A percentile compares a stretch with the other conserved stretches of the same genome.
Conservation (phyloP, 2,888 invertebrate genomes). For the Chirona hameri region DNA sequence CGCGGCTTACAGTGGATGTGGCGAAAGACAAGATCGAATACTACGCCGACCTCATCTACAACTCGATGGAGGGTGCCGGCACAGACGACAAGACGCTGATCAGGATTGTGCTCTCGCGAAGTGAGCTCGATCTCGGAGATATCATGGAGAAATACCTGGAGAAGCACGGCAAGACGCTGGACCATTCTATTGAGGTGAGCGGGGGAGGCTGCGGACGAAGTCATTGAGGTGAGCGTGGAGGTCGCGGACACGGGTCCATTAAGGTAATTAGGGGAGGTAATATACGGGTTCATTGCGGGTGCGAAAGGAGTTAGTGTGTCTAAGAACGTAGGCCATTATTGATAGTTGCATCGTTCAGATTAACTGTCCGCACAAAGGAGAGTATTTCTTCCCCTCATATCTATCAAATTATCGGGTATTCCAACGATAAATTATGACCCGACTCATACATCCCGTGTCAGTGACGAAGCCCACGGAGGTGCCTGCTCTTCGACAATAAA, state of each 20-base stretch:
- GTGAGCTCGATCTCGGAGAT: constrained; percentile 38
- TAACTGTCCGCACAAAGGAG: no score
- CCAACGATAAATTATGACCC: background rate
- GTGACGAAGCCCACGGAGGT: no score
- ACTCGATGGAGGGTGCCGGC: constrained; percentile 37
- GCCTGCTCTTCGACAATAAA: no score
- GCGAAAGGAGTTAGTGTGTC: no score
- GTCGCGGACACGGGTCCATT: background rate
- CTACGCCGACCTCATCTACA: constrained; percentile 36
- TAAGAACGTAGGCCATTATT: no score
- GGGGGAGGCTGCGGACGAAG: background rate
- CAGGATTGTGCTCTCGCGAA: constrained; percentile 37
- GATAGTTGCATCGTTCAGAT: no score
- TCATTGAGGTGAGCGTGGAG: background rate
- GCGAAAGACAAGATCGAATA: constrained; percentile 37
- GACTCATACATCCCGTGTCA: background rate
- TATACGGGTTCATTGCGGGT: no score
- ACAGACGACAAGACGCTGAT: constrained; percentile 39
- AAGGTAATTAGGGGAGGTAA: no score
- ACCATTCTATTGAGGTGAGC: constrained; percentile 12
- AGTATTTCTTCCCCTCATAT: no score
- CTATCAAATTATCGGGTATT: no score
- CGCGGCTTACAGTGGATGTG: constrained; percentile 34
- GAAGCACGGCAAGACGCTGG: constrained; percentile 33
- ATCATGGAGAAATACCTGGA: constrained; percentile 36